Evolutionary conservation across 2,888 invertebrate genomes (phyloP).

Genomic region (Cyaniris semiargus): DNA sequence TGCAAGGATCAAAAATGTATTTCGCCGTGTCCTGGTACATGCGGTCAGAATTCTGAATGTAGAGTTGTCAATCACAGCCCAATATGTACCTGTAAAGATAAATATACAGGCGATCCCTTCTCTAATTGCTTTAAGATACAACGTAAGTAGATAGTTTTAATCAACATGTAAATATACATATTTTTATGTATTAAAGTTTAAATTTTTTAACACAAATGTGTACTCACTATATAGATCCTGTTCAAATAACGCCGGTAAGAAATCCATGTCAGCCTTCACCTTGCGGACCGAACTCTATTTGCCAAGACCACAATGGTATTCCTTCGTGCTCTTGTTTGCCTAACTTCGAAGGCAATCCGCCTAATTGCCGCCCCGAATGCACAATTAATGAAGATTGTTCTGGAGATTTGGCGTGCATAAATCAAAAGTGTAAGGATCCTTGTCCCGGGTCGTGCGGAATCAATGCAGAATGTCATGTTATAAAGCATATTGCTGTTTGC

Average conservation of each 20-base stretch:
- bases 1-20: slow-evolving; percentile 85
- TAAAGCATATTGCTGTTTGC: slow-evolving; percentile 83
- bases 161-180: not conserved
- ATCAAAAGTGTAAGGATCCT: slow-evolving; percentile 83
- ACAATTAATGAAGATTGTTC: slow-evolving; percentile 84
- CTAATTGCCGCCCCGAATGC: slow-evolving; percentile 85
- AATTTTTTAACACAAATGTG: not conserved
- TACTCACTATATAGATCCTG: slow-evolving; percentile 54
- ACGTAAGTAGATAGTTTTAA: slow-evolving; percentile 50
- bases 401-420: slow-evolving; percentile 84
- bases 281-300: slow-evolving; percentile 83
- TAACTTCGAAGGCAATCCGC: slow-evolving; percentile 83
- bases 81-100: slow-evolving; percentile 83
- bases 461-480: slow-evolving; percentile 79
- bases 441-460: slow-evolving; percentile 86
- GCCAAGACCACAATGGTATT: slow-evolving; percentile 76
- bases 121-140: slow-evolving; percentile 80
- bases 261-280: slow-evolving; percentile 86
- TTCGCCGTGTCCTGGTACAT: slow-evolving; percentile 86
- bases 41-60: slow-evolving; percentile 85
- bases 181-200: slow-evolving; percentile 31
- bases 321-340: slow-evolving; percentile 83
- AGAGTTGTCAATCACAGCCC: slow-evolving; percentile 87
- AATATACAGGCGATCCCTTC: slow-evolving; percentile 83
- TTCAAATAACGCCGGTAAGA: slow-evolving; percentile 55